Percentiles rank a stretch among this genome's conserved stretches.
Conservation (phyloP, 2,113 vertebrate species). For the Strix uralensis region DNA sequence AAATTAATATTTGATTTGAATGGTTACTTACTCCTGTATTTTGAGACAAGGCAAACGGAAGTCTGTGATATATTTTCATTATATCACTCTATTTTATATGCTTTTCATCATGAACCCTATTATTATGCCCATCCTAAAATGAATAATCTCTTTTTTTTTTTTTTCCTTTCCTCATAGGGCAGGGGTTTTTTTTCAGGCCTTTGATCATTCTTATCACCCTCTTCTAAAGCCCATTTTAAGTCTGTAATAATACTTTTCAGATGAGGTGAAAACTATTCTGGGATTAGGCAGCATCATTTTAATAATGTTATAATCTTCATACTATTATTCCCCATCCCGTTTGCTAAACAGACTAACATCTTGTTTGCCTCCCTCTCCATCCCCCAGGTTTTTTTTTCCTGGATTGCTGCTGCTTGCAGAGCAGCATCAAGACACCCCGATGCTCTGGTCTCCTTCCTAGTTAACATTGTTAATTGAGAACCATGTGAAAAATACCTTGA, state of each 20-base stretch:
- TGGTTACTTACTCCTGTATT: background rate
- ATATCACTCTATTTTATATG: constrained; percentile 13
- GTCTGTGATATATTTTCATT: constrained; percentile 39
- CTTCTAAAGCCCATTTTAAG: constrained; percentile 49
- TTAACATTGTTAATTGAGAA: background rate
- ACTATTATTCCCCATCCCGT: background rate
- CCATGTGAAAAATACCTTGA: background rate
- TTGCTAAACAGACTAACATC: background rate
- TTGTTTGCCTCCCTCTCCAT: background rate
- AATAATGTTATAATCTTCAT: constrained; percentile 5
- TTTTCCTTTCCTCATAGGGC: background rate
- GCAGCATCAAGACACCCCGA: background rate
- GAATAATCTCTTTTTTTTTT: constrained; percentile 6
- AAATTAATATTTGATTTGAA: constrained; percentile 21
- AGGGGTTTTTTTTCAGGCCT: background rate
- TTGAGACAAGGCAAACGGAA: background rate
- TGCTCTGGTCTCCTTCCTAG: background rate
- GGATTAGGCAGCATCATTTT: constrained; percentile 36
- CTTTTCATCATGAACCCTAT: constrained; percentile 18
- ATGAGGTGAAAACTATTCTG: constrained; percentile 24
- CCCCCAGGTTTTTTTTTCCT: background rate
- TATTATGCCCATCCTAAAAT: background rate
- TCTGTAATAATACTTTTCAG: constrained; percentile 11
- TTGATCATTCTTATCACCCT: constrained; percentile 50
- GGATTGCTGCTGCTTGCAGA: background rate